Base-by-base conservation (phyloP, 2,113 vertebrate genomes). In the Bombycilla garrulus region DNA sequence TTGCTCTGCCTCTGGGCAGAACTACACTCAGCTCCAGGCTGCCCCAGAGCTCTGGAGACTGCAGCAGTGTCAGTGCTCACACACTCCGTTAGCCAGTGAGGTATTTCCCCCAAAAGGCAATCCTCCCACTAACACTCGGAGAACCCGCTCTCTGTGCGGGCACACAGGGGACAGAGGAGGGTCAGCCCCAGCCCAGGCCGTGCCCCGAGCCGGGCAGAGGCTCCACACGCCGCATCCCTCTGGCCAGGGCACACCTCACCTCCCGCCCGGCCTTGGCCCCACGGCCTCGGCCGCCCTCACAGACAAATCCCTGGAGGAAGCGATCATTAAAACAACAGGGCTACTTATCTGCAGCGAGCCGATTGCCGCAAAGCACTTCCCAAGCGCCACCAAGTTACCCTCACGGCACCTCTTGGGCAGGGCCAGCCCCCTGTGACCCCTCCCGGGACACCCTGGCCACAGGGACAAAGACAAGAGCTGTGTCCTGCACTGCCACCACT, bases 371-470 rank as follows among this genome's bases (percentile, higher is more conserved):
- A 38, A 87, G 73, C 51, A 0, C 92, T 93, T 90, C 92, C 95
- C 85, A 78, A 58, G 13, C 81, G 4, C 1, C 45, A 7, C 12
- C 3, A 5, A 0, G 38, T 66, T 29, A 5, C 12, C 96, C 91
- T 4, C 0, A 3, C 51, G 7, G 79, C 38, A 29, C 88, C 88
- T 5, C 35, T 12, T 0, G 3, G 2, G 50, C 51, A 0, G 15
- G 28, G 42, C 36, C 50, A 2, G 38, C 69, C 67, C 2, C 5
- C 61, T 0, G 14, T 2, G 36, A 81, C 42, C 86, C 26, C 47
- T 4, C 4, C 0, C 11, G 0, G 4, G 5, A 10, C 31, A 10
- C 5, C 19, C 29, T 0, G 19, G 5, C 20, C 14, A 0, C 28
- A 0, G 38, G 10, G 20, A 5, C 25, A 6, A 0, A 5, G 28